Conservation (phyloP, 1,140 invertebrate genomes). For the Rhyacophila brunnea region DNA sequence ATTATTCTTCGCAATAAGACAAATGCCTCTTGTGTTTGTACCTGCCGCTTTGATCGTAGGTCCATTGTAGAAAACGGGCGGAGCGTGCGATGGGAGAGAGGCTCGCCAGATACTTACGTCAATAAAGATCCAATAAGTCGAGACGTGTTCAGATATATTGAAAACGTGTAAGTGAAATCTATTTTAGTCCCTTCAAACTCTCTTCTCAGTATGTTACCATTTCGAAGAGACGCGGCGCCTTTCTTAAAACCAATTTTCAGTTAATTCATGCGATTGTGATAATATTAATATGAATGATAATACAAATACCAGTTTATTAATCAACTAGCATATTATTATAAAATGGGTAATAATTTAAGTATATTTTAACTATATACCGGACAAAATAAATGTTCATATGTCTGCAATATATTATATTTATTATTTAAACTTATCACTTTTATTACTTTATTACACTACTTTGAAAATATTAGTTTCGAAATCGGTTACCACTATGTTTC, state of each 20-base stretch:
- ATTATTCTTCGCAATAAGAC: constrained; percentile 31
- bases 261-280: constrained; percentile 1
- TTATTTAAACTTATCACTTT: no score
- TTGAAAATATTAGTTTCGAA: no score
- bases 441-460: no score
- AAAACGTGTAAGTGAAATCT: constrained; percentile 23
- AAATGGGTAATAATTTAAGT: no score
- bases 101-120: constrained; percentile 14
- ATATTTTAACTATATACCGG: no score
- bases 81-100: constrained; percentile 19
- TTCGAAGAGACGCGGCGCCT: not conserved
- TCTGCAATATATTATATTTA: no score
- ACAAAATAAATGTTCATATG: no score
- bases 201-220: not conserved
- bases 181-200: constrained; percentile 13
- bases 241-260: constrained; percentile 9
- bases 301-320: no score
- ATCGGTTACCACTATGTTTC: no score
- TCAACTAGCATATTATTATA: no score
- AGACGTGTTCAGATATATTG: constrained; percentile 28
- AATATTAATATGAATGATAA: no score
- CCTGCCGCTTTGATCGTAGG: constrained; percentile 29
- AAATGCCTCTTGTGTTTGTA: constrained; percentile 16
- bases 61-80: constrained; percentile 18
- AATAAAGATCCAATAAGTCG: constrained; percentile 30